Evolutionary conservation across 2,888 invertebrate species (phyloP).

Genomic region (Cyaniris semiargus): DNA sequence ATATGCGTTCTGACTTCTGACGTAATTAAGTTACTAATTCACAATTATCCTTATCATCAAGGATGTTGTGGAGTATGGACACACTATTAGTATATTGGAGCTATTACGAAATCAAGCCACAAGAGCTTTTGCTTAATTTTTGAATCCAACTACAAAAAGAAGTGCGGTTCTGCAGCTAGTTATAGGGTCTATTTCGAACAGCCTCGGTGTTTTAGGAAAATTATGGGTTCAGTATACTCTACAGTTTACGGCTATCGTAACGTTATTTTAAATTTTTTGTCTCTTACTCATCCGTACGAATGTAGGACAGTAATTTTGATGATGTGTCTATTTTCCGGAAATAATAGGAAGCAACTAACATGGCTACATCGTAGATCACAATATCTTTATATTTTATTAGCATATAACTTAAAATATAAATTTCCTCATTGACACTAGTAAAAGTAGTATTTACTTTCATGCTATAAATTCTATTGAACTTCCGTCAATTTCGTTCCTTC

Average conservation of each 20-base stretch:
- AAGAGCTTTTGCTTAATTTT: not conserved
- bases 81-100: not conserved
- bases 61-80: not conserved
- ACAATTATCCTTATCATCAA: not conserved
- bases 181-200: too few species aligned
- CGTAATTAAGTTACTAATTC: not conserved
- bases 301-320: not conserved
- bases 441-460: not conserved
- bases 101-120: too few species aligned
- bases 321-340: not conserved
- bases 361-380: too few species aligned
- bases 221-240: too few species aligned
- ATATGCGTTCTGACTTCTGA: not conserved
- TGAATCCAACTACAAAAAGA: too few species aligned
- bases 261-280: not conserved
- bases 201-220: too few species aligned
- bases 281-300: not conserved
- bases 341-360: too few species aligned
- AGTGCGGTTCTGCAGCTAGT: too few species aligned
- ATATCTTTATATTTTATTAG: too few species aligned
- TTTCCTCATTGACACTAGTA: too few species aligned
- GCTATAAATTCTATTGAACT: not conserved
- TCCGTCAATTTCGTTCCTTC: not conserved
- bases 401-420: too few species aligned
- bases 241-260: not conserved